phyloP scores from a whole-genome alignment of 1,140 invertebrate species.

The Leptinotarsa texana region DNA sequence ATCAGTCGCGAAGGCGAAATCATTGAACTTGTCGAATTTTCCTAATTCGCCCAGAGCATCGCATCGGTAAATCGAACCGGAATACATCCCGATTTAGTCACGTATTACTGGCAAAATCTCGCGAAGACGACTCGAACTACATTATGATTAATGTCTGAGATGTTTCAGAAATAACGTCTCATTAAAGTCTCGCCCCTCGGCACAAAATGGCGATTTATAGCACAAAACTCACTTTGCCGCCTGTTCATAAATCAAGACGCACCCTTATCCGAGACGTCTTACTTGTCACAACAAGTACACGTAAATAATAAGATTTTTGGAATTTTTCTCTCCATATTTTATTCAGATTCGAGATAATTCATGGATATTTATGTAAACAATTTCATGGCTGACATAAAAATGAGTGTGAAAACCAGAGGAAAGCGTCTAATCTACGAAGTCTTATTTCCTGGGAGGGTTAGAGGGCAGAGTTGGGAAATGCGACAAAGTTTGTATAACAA shows the following conservation, averaged over 20 bases:
- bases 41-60: neutral
- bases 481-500: neutral
- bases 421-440: neutral
- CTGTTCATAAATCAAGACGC: slow-evolving; percentile 46
- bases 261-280: slow-evolving; percentile 27
- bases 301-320: slow-evolving; percentile 44
- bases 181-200: slow-evolving; percentile 45
- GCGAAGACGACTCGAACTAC: slow-evolving; percentile 31
- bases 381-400: slow-evolving; percentile 23
- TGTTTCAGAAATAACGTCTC: slow-evolving; percentile 51
- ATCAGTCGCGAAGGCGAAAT: no score
- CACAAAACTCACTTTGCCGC: slow-evolving; percentile 44
- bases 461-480: neutral
- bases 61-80: slow-evolving; percentile 5
- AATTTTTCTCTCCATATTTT: slow-evolving; percentile 34
- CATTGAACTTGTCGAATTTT: neutral
- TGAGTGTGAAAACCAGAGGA: slow-evolving; percentile 13
- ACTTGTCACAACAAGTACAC: slow-evolving; percentile 44
- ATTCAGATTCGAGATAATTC: slow-evolving; percentile 38
- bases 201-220: slow-evolving; percentile 45
- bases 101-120: slow-evolving; percentile 28
- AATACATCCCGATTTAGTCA: slow-evolving; percentile 21
- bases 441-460: slow-evolving; percentile 4
- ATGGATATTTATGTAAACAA: slow-evolving; percentile 30
- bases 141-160: slow-evolving; percentile 47